Percentiles rank a stretch among this genome's conserved stretches.
These are phyloP conservation scores for Nebria ingens DNA, from an alignment of 1,140 invertebrate genomes.

Conservation along the genomic window DNA sequence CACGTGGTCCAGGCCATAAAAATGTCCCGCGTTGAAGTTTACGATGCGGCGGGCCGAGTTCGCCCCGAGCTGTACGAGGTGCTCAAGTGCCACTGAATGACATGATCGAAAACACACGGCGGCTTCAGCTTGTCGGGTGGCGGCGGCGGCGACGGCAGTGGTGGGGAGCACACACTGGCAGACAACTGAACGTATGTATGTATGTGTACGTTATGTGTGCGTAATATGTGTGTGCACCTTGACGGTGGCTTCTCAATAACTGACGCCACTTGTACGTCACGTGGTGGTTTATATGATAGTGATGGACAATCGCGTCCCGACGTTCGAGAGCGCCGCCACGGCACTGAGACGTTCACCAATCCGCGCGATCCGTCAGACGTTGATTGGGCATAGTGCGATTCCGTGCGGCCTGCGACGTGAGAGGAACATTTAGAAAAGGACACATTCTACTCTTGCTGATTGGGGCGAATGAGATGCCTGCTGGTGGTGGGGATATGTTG, in stretches of 20 bases:
- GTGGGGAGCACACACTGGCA: no score
- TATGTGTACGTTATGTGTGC: no score
- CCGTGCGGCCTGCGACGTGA: background rate
- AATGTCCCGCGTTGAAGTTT: conserved; percentile 23
- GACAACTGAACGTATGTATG: background rate
- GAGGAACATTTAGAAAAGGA: background rate
- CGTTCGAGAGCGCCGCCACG: conserved; percentile 29
- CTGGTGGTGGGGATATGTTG: background rate
- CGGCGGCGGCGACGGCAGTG: no score
- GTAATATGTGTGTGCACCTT: conserved; percentile 4
- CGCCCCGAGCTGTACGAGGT: conserved; percentile 13
- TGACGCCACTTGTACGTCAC: conserved; percentile 22
- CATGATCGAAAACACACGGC: background rate
- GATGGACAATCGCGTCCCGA: conserved; percentile 31
- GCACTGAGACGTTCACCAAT: conserved; percentile 35
- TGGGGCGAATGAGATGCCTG: background rate
- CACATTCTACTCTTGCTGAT: background rate
- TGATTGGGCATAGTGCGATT: conserved; percentile 40
- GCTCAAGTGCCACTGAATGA: conserved; percentile 17
- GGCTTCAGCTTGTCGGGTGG: background rate
- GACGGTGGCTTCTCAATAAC: conserved; percentile 10
- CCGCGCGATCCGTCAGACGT: conserved; percentile 46
- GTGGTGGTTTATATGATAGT: conserved; percentile 33
- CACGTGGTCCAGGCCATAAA: conserved; percentile 25
- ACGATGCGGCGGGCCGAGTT: conserved; percentile 12